Evolutionary conservation across 2,797 vertebrate genomes (phyloP).

Genomic region (Crotalus adamanteus): DNA sequence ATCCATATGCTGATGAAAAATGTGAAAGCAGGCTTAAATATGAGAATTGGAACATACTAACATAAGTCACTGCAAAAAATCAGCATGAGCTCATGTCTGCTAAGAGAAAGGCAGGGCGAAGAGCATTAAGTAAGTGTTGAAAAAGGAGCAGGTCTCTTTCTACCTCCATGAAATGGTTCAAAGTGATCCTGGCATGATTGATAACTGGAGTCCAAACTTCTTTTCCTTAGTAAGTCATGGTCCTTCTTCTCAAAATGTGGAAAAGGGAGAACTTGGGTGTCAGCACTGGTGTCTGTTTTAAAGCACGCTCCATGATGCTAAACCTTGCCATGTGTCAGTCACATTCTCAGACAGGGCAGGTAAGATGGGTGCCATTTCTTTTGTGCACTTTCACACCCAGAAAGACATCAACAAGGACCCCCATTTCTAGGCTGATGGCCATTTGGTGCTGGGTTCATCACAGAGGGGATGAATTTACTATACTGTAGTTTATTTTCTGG

Average conservation of each 20-base stretch:
- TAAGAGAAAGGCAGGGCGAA: slow-evolving; percentile 39
- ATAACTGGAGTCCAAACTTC: slow-evolving; percentile 3
- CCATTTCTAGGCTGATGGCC: slow-evolving; percentile 7
- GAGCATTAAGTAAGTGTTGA: slow-evolving; percentile 72
- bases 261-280: not conserved
- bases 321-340: slow-evolving; percentile 1
- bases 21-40: slow-evolving; percentile 27
- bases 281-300: not conserved
- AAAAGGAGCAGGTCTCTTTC: slow-evolving; percentile 61
- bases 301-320: not conserved
- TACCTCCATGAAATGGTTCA: slow-evolving; percentile 42
- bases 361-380: slow-evolving; percentile 22
- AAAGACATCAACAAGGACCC: slow-evolving; percentile 31
- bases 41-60: slow-evolving; percentile 50
- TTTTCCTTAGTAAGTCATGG: not conserved
- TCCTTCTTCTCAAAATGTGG: not conserved
- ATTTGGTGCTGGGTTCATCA: not conserved
- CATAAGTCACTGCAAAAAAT: slow-evolving; percentile 26
- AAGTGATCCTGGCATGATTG: not conserved
- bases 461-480: slow-evolving; percentile 6
- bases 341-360: slow-evolving; percentile 43
- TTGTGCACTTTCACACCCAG: slow-evolving; percentile 28
- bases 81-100: slow-evolving; percentile 71
- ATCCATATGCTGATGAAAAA: fast-evolving
- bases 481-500: not conserved